Conservation (phyloP, 2,797 vertebrate genomes). For the Tokudaia muenninki region DNA sequence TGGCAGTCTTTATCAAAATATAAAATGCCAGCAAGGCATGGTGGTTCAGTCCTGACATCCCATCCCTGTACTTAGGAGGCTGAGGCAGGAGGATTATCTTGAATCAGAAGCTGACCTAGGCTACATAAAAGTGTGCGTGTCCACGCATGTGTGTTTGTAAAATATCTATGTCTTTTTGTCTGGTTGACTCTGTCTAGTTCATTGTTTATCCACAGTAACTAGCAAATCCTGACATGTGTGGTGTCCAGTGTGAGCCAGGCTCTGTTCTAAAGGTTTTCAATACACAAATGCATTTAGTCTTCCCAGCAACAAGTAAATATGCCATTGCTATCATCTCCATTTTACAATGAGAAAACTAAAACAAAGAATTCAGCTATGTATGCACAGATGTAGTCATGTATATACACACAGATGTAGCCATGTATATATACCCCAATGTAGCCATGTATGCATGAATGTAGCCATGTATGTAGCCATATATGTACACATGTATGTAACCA, state of each 20-base stretch:
- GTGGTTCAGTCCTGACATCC: background rate
- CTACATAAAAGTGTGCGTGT: background rate
- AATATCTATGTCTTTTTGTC: background rate
- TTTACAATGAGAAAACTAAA: background rate
- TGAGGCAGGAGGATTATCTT: background rate
- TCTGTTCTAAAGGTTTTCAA: background rate
- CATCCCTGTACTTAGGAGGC: background rate
- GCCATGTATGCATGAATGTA: too few relatives aligned
- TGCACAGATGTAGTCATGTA: background rate
- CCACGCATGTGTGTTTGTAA: background rate
- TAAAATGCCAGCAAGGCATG: background rate
- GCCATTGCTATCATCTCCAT: fast-evolving
- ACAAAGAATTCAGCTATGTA: background rate
- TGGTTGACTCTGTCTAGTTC: background rate
- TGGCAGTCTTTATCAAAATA: background rate
- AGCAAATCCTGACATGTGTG: fast-evolving
- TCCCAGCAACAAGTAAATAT: too few relatives aligned
- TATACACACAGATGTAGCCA: background rate
- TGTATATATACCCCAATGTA: too few relatives aligned
- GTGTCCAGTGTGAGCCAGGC: fast-evolving
- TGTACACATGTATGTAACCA: too few relatives aligned
- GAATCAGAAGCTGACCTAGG: background rate
- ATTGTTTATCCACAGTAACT: fast-evolving
- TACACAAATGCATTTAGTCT: fast-evolving
- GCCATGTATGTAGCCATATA: too few relatives aligned